Percentiles rank a stretch among this genome's conserved stretches.
These are phyloP conservation scores for Amia ocellicauda DNA, from an alignment of 2,113 vertebrate species.

Conservation along the genomic window DNA sequence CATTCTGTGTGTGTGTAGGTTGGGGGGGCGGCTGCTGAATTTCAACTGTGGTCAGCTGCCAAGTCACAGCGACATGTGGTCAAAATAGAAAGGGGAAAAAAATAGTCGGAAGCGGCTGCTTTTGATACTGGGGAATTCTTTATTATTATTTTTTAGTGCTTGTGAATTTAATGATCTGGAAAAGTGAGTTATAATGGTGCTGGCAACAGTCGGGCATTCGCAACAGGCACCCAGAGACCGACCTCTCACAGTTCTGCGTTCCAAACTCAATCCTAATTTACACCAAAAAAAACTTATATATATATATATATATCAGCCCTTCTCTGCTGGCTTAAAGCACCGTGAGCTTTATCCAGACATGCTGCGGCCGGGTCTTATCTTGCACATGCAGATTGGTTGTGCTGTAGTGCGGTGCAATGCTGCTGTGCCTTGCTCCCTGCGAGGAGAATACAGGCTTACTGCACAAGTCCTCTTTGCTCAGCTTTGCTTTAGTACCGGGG, in stretches of 20 bases:
- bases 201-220: slow-evolving; percentile 45
- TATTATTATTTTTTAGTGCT: slow-evolving; percentile 13
- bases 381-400: slow-evolving; percentile 53
- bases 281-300: no score
- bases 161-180: slow-evolving; percentile 45
- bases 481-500: no score
- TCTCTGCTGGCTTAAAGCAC: slow-evolving; percentile 47
- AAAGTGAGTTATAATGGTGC: slow-evolving; percentile 43
- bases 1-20: background rate
- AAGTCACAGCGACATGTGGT: slow-evolving; percentile 21
- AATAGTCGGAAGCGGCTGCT: slow-evolving; percentile 42
- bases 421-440: no score
- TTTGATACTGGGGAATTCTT: slow-evolving; percentile 31
- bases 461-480: no score
- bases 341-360: slow-evolving; percentile 58
- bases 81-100: slow-evolving; percentile 38
- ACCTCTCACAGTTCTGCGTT: no score
- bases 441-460: no score
- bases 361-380: slow-evolving; percentile 65
- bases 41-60: slow-evolving; percentile 1
- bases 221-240: slow-evolving; percentile 39
- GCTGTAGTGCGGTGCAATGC: no score
- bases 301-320: no score
- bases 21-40: background rate
- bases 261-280: no score